Conservation (phyloP, 2,888 invertebrate species). For the Stenodema calcarata region DNA sequence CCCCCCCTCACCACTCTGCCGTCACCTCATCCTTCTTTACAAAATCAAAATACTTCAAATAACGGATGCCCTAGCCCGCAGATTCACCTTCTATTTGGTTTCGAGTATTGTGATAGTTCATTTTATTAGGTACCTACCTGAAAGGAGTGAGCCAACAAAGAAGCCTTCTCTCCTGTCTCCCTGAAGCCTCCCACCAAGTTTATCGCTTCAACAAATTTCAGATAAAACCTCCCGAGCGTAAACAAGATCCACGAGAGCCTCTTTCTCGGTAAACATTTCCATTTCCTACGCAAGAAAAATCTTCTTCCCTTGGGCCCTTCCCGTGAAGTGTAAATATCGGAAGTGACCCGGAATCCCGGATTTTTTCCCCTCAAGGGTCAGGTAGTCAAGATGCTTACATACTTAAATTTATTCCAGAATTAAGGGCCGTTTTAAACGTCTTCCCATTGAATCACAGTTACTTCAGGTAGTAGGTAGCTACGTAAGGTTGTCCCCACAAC, state of each 20-base stretch:
- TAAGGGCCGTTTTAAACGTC: no score
- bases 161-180: background rate
- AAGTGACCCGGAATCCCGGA: background rate
- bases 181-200: background rate
- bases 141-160: background rate
- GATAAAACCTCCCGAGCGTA: background rate
- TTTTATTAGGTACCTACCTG: background rate
- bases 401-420: no score
- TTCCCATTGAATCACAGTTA: no score
- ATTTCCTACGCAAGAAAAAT: background rate
- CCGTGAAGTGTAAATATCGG: background rate
- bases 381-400: background rate
- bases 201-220: slow-evolving; percentile 19
- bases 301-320: background rate
- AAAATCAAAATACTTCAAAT: no score
- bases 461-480: no score
- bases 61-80: background rate
- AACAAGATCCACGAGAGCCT: background rate
- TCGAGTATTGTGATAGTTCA: background rate
- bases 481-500: no score
- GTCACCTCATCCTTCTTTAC: no score
- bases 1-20: background rate
- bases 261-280: slow-evolving; percentile 1
- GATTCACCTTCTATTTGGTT: background rate
- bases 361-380: background rate